Evolutionary conservation across 2,113 vertebrate species (phyloP).

Genomic region (Caretta caretta): DNA sequence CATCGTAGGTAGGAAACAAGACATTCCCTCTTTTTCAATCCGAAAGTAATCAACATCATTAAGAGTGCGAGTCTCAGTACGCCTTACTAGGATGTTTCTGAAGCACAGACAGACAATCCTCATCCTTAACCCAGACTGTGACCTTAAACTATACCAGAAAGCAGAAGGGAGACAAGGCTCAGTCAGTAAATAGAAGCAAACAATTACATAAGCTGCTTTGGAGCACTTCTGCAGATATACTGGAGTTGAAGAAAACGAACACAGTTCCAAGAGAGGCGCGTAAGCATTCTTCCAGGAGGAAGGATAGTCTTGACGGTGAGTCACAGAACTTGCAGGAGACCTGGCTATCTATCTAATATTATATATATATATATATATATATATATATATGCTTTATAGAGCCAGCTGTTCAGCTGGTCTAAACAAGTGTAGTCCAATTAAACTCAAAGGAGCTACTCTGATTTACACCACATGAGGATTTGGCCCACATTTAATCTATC

Average conservation of each 20-base stretch:
- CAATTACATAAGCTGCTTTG: constrained; percentile 11
- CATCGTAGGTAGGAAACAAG: neutral
- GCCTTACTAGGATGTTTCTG: constrained; percentile 27
- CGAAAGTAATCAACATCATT: constrained; percentile 25
- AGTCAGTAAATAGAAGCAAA: constrained; percentile 10
- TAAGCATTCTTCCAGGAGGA: neutral
- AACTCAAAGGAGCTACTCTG: neutral
- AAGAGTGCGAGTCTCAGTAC: constrained; percentile 24
- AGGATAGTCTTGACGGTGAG: neutral
- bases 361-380: too few species aligned
- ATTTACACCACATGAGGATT: rapidly evolving
- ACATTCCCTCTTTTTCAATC: neutral
- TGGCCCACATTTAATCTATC: neutral
- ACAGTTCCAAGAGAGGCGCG: neutral
- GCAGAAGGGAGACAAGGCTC: neutral
- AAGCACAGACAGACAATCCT: constrained; percentile 22
- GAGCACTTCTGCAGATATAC: constrained; percentile 14
- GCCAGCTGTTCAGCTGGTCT: neutral
- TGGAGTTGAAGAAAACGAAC: neutral
- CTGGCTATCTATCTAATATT: neutral
- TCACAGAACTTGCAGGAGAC: neutral
- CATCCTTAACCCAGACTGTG: constrained; percentile 15
- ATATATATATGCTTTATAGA: neutral
- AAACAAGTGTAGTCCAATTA: neutral
- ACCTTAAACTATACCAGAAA: neutral